Conservation (phyloP, 2,797 vertebrate species). For the Microctenopoma steveboyesi region DNA sequence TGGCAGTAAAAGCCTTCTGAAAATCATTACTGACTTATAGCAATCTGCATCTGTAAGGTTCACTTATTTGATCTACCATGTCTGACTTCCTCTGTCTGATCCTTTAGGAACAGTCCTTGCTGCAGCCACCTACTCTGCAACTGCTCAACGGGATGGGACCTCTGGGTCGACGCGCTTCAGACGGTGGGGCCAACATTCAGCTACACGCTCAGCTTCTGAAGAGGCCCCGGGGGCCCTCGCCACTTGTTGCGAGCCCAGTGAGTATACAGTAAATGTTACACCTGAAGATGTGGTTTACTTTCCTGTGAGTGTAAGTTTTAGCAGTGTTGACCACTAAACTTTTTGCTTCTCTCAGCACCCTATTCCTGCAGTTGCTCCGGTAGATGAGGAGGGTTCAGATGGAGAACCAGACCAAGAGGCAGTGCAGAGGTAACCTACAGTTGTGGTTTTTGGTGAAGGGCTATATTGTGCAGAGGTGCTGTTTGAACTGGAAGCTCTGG, state of each 20-base stretch:
- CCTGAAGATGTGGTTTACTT: neutral
- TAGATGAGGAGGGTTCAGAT: conserved; percentile 98
- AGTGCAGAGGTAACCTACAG: conserved; percentile 92
- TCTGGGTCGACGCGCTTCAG: conserved; percentile 93
- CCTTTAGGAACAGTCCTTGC: conserved; percentile 92
- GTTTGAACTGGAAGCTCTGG: conserved; percentile 59
- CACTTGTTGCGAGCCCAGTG: conserved; percentile 94
- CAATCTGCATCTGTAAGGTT: neutral
- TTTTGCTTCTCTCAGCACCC: conserved; percentile 83
- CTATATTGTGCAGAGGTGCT: conserved; percentile 55
- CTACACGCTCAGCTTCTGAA: conserved; percentile 97
- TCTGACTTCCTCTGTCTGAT: neutral
- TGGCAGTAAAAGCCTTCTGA: neutral
- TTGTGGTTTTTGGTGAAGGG: conserved; percentile 50
- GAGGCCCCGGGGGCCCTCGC: conserved; percentile 94
- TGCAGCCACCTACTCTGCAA: conserved; percentile 97
- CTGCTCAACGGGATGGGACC: conserved; percentile 97
- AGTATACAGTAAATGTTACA: conserved; percentile 64
- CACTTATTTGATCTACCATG: neutral
- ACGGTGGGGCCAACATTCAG: conserved; percentile 98
- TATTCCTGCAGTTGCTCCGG: conserved; percentile 94
- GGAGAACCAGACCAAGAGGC: conserved; percentile 98
- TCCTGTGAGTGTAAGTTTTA: neutral
- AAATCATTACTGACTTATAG: neutral
- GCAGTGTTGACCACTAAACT: conserved; percentile 34